Evolutionary conservation across 53 echinoderm and acorn worm genomes (phyloP).

Genomic region (Crossaster papposus): DNA sequence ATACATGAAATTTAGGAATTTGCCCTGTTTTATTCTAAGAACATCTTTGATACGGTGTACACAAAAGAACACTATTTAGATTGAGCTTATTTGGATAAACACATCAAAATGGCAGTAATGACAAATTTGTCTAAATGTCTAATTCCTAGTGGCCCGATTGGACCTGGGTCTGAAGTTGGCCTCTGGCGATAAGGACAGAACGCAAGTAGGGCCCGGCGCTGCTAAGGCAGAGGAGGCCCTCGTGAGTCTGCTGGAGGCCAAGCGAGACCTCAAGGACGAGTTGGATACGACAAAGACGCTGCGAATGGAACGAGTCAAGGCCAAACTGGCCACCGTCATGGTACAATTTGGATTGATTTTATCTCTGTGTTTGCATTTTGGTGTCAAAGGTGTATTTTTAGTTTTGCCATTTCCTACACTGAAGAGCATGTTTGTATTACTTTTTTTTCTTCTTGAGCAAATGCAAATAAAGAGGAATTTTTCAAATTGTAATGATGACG

Average conservation of each 20-base stretch:
- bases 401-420: too few species aligned
- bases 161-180: conserved; percentile 58
- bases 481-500: too few species aligned
- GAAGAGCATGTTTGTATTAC: too few species aligned
- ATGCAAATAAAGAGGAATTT: too few species aligned
- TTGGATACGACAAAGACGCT: conserved; percentile 71
- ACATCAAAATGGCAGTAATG: too few species aligned
- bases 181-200: conserved; percentile 37
- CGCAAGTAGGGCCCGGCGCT: conserved; percentile 39
- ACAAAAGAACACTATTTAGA: too few species aligned
- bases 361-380: not conserved
- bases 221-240: conserved; percentile 72
- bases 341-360: conserved; percentile 51
- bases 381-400: not conserved
- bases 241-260: conserved; percentile 68
- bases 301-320: conserved; percentile 85
- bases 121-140: too few species aligned
- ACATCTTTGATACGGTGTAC: too few species aligned
- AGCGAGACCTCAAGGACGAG: conserved; percentile 69
- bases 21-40: too few species aligned
- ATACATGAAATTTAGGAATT: too few species aligned
- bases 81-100: too few species aligned
- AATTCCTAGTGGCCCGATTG: conserved; percentile 75
- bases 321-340: conserved; percentile 89
- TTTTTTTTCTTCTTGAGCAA: too few species aligned